phyloP scores from a whole-genome alignment of 64 coral and sea anemone genomes.

The Montipora cactus region DNA sequence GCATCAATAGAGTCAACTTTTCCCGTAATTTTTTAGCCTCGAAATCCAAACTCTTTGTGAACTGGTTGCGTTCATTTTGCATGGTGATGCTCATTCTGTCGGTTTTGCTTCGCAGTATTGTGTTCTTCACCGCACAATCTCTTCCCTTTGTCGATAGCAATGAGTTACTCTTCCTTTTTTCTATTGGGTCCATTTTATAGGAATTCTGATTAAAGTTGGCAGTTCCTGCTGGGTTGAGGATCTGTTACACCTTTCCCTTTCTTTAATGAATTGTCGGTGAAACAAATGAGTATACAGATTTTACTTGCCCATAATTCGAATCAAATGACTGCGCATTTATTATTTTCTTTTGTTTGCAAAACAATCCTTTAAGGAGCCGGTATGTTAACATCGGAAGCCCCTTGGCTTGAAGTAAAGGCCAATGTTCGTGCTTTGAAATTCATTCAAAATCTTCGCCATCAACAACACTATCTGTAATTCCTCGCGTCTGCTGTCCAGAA shows the following conservation, averaged over 20 bases:
- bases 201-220: background rate
- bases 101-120: background rate
- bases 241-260: background rate
- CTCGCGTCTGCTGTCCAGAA: too few species aligned
- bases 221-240: background rate
- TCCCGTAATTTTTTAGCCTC: slow-evolving; percentile 37
- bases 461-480: too few species aligned
- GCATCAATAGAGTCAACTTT: background rate
- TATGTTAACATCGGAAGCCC: background rate
- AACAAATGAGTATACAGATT: background rate
- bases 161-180: background rate
- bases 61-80: slow-evolving; percentile 23
- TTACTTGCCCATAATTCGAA: slow-evolving; percentile 7
- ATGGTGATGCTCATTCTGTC: slow-evolving; percentile 16
- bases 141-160: background rate
- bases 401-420: too few species aligned
- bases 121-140: slow-evolving; percentile 11
- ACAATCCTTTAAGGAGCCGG: background rate
- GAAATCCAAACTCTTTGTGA: slow-evolving; percentile 23
- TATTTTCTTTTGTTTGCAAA: background rate
- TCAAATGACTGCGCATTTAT: slow-evolving; percentile 6
- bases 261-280: background rate
- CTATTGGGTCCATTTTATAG: background rate
- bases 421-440: too few species aligned
- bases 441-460: too few species aligned